Percentiles rank a stretch among this genome's conserved stretches.
Evolutionary conservation across 1,140 invertebrate genomes (phyloP).

Genomic region (Aphelinus atriplicis): DNA sequence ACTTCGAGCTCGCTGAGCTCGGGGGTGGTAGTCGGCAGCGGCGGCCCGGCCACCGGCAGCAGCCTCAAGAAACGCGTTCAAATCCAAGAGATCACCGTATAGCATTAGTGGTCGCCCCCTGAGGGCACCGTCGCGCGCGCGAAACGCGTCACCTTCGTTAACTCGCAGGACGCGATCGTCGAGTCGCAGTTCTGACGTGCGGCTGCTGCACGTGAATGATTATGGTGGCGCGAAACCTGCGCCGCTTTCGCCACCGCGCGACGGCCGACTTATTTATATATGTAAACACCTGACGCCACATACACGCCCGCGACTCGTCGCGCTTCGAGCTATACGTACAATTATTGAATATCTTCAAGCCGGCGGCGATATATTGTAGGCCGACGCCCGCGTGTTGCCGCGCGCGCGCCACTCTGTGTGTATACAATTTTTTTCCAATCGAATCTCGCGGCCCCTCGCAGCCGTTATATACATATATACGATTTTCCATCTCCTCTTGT

Average conservation of each 20-base stretch:
- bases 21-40: neutral
- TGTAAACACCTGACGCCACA: too few species aligned
- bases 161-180: constrained; percentile 53
- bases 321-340: too few species aligned
- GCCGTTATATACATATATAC: too few species aligned
- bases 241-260: constrained; percentile 21
- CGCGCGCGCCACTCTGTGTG: too few species aligned
- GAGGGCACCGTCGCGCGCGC: constrained; percentile 57
- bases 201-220: neutral
- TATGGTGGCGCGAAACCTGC: constrained; percentile 17
- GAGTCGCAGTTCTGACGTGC: constrained; percentile 56
- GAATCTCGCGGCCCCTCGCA: too few species aligned
- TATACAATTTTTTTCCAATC: too few species aligned
- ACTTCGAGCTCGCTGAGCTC: constrained; percentile 62
- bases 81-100: constrained; percentile 75
- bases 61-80: constrained; percentile 73
- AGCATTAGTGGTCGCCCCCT: constrained; percentile 67
- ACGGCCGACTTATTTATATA: neutral
- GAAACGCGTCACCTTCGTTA: constrained; percentile 62
- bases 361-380: too few species aligned
- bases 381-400: too few species aligned
- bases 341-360: too few species aligned
- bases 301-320: too few species aligned
- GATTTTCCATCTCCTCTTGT: too few species aligned
- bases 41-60: constrained; percentile 50